These are phyloP conservation scores for Leptogaster cylindrica DNA, from an alignment of 2,888 invertebrate genomes.

Conservation along the genomic window DNA sequence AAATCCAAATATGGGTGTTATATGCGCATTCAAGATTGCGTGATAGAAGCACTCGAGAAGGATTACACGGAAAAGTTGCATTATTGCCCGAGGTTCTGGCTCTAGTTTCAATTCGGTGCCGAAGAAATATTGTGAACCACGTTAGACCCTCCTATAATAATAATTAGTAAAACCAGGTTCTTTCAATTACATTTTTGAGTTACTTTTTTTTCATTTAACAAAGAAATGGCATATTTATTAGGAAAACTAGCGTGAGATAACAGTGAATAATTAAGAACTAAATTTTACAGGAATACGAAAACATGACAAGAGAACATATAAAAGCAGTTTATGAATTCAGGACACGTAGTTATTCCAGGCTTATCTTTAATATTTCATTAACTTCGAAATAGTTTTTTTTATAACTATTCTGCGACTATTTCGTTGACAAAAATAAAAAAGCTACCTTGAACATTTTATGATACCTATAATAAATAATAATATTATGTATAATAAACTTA, in stretches of 20 bases:
- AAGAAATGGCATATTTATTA: slow-evolving; percentile 1
- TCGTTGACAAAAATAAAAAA: no score
- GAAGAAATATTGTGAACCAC: neutral
- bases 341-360: no score
- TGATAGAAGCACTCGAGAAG: neutral
- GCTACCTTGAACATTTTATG: no score
- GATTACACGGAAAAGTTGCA: slow-evolving; percentile 36
- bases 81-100: neutral
- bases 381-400: no score
- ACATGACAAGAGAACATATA: no score
- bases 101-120: neutral
- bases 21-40: slow-evolving; percentile 2
- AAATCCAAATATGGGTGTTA: slow-evolving; percentile 22
- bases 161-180: slow-evolving; percentile 4
- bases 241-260: slow-evolving; percentile 8
- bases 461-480: no score
- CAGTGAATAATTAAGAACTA: neutral
- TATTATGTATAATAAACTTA: no score
- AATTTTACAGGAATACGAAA: no score
- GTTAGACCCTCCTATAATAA: slow-evolving; percentile 7
- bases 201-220: slow-evolving; percentile 1
- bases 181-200: slow-evolving; percentile 5
- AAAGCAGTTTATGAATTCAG: no score
- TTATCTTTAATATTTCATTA: no score
- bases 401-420: no score